Evolutionary conservation across 1,140 invertebrate species (phyloP).

Genomic region (Zaprionus davidi): DNA sequence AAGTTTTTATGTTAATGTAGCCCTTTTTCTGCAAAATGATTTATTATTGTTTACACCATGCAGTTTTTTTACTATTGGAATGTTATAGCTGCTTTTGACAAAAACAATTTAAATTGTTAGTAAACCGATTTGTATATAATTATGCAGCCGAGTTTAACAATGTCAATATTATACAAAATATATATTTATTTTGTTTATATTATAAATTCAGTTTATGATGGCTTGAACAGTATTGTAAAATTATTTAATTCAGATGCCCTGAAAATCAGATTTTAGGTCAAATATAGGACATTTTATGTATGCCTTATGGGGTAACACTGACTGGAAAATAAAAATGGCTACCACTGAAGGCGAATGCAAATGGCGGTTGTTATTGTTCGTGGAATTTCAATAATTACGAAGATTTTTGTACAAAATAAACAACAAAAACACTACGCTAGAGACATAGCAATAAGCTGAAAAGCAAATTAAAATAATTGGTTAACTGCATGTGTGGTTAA

Average conservation of each 20-base stretch:
- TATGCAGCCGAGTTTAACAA: no score
- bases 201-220: background rate
- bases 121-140: background rate
- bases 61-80: background rate
- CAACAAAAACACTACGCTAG: slow-evolving; percentile 66
- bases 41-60: background rate
- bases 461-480: slow-evolving; percentile 53
- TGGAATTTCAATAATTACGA: slow-evolving; percentile 80
- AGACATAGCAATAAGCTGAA: slow-evolving; percentile 57
- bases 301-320: slow-evolving; percentile 54
- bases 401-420: slow-evolving; percentile 83
- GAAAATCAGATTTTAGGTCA: slow-evolving; percentile 10
- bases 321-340: slow-evolving; percentile 82
- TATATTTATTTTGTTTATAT: background rate
- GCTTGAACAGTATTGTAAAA: background rate
- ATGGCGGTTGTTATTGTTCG: slow-evolving; percentile 84
- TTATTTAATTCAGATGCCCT: slow-evolving; percentile 3
- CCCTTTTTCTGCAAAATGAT: background rate
- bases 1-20: background rate
- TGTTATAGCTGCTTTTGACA: background rate
- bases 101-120: background rate
- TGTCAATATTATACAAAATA: background rate
- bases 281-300: slow-evolving; percentile 48
- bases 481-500: slow-evolving; percentile 45
- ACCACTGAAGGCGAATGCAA: slow-evolving; percentile 78